Conservation (phyloP, 2,888 invertebrate genomes). For the Macrophya alboannulata region DNA sequence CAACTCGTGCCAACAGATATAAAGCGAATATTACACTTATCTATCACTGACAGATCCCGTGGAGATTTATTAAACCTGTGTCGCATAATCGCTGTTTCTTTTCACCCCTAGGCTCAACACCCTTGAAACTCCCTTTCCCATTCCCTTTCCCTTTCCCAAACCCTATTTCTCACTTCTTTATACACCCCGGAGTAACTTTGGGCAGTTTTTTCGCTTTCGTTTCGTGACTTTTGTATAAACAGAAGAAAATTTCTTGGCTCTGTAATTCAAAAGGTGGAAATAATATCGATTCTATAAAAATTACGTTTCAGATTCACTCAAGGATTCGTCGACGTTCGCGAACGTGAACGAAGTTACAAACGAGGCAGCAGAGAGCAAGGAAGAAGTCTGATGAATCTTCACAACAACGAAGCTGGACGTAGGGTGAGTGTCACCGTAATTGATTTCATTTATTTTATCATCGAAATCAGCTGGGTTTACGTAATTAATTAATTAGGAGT, state of each 20-base stretch:
- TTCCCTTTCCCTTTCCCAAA: background rate
- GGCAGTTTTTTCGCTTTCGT: background rate
- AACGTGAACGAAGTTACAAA: conserved; percentile 93
- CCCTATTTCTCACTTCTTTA: background rate
- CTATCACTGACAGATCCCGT: conserved; percentile 55
- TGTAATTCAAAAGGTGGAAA: background rate
- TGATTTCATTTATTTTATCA: conserved; percentile 6
- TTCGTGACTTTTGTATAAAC: background rate
- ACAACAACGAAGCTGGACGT: conserved; percentile 99
- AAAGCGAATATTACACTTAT: conserved; percentile 56
- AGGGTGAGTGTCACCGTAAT: conserved; percentile 85
- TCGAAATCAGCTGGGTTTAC: background rate
- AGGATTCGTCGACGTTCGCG: conserved; percentile 96
- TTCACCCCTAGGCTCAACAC: conserved; percentile 20
- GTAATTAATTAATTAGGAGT: background rate
- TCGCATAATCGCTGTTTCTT: conserved; percentile 50
- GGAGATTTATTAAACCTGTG: conserved; percentile 54
- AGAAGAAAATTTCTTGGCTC: background rate
- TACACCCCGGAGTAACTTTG: background rate
- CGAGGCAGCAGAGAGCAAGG: conserved; percentile 92
- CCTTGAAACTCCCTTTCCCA: background rate
- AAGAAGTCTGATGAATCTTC: conserved; percentile 96
- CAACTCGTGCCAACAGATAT: conserved; percentile 49
- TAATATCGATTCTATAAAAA: background rate
- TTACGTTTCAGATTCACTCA: conserved; percentile 92